Evolutionary conservation across 2,888 invertebrate genomes (phyloP).

Genomic region (Dynastes maya): DNA sequence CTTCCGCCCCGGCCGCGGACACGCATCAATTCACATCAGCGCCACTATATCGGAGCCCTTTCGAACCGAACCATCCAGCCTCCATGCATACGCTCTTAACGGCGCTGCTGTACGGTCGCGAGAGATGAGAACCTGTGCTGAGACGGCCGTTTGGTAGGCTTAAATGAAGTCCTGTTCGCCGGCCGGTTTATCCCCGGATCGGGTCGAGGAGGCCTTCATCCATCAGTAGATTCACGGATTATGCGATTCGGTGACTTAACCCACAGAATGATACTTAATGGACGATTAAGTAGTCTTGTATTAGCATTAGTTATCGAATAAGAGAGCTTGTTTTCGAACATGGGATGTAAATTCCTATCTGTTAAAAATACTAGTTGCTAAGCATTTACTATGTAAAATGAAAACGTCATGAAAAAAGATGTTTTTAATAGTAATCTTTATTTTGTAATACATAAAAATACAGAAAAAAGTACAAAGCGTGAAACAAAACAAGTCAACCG

Average conservation of each 20-base stretch:
- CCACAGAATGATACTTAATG: neutral
- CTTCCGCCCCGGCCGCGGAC: neutral
- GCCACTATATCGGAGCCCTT: slow-evolving; percentile 10
- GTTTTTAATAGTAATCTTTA: no score
- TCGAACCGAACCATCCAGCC: neutral
- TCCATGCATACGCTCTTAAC: slow-evolving; percentile 19
- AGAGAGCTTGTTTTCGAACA: no score
- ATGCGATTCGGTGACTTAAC: slow-evolving; percentile 10
- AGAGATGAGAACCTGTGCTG: neutral
- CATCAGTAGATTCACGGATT: slow-evolving; percentile 11
- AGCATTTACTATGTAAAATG: no score
- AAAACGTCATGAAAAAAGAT: no score
- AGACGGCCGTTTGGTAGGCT: slow-evolving; percentile 12
- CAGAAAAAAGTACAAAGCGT: no score
- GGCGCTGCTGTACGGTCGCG: neutral
- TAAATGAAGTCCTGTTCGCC: neutral
- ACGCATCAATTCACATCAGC: slow-evolving; percentile 34
- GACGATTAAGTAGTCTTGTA: slow-evolving; percentile 3
- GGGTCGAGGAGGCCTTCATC: neutral
- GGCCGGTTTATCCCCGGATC: slow-evolving; percentile 5
- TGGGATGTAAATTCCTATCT: no score
- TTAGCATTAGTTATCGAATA: neutral
- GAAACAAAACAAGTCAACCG: no score
- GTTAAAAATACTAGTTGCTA: no score
- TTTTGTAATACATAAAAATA: no score